Conservation (phyloP, 2,797 vertebrate species). For the Silurus aristotelis region DNA sequence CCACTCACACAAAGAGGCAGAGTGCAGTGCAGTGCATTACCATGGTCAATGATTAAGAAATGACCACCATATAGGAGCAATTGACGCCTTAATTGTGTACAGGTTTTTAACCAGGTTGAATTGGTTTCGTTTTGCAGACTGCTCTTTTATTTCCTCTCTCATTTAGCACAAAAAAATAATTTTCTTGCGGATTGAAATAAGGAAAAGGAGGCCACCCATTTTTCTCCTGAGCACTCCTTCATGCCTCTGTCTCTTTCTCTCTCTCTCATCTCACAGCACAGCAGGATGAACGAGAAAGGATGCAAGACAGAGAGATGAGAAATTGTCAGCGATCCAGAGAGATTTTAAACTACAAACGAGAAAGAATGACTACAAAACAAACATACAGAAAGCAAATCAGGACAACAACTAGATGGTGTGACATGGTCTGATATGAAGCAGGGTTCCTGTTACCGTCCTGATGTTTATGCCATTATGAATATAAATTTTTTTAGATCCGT, state of each 20-base stretch:
- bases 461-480: background rate
- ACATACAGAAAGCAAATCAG: background rate
- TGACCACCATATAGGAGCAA: background rate
- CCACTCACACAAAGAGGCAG: background rate
- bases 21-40: constrained; percentile 15
- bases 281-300: background rate
- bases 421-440: background rate
- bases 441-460: background rate
- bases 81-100: constrained; percentile 21
- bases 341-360: background rate
- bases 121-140: background rate
- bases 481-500: background rate
- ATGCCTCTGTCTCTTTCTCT: background rate
- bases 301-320: background rate
- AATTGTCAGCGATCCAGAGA: background rate
- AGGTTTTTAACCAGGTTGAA: constrained; percentile 23
- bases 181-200: constrained; percentile 13
- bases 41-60: constrained; percentile 25
- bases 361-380: background rate
- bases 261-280: constrained; percentile 11
- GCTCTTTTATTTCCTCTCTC: background rate
- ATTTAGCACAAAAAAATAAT: constrained; percentile 13
- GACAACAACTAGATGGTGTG: background rate
- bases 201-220: constrained; percentile 40
- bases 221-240: constrained; percentile 33